Base-by-base conservation (phyloP, 1,140 invertebrate genomes). In the Heliconius nattereri region DNA sequence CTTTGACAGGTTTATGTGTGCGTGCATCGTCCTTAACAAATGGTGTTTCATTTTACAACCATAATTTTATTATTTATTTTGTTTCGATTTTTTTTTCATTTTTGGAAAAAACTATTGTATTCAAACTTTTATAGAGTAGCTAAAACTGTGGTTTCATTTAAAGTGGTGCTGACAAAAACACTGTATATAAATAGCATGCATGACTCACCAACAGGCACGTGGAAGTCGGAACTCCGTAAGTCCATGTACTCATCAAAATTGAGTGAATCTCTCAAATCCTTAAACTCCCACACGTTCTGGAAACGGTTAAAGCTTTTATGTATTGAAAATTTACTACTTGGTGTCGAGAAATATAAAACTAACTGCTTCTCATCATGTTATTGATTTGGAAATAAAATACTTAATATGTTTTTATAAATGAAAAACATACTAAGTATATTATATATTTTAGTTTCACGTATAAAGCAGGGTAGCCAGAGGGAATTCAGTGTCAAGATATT, bases 211-310 rank as follows among this genome's bases (percentile, higher is more conserved):
- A 95, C 95, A 49, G 94, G 93, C 75, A 96, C 90, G 86, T 96
- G 95, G 81, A 96, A 94, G 52, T 95, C 95, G 19, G 94, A 92
- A 86, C 94, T 96, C 86, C 94, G 92, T 23, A 95, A 89, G 85
- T 95, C 95, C 83, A 94, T 85, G 79, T 91, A 90, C 32, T 89
- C 90, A 76, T 92, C 90, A 85, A 92, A 88, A 86, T 92, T 94
- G 77, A 94, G 88, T 71, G 88, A 93, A 77, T 89, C 86, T 40
- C 75, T 70, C 73, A 84, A 82, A 83, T 93, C 92, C 82, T 88
- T 90, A 78, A 96, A 85, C 81, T 96, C 96, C 96, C 96, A 97
- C 78, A 96, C 95, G 86, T 96, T 96, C 96, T 97, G 89, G 74
- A 94, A 94, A 81, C 76, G 60, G 49, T 60, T 66, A 66, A 66